Evolutionary conservation across 2,888 invertebrate genomes (phyloP), one percentile per base, ranked within the genome.

Genomic region (Psylliodes chrysocephalus): DNA sequence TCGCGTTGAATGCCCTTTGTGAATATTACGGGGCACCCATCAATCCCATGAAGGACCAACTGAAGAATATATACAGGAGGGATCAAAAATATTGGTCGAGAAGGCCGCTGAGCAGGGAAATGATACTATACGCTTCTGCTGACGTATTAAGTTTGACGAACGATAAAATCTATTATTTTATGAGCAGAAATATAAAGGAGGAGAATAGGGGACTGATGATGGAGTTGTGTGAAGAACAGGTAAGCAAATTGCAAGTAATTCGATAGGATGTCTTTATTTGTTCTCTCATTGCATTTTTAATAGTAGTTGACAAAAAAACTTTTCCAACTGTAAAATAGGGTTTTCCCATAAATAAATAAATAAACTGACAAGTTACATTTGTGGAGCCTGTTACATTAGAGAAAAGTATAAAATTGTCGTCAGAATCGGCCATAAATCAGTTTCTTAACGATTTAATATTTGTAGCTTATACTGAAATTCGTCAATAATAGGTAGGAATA

Each of bases 41-140:
- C 77, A 96, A 96, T 83, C 94, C 95, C 0, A 90, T 95, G 83
- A 97, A 95, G 80, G 95, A 96, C 79, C 94, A 94, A 78, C 82
- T 94, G 60, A 94, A 94, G 82, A 91, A 91, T 83, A 90, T 94
- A 38, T 94, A 94, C 79, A 86, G 92, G 35, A 86, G 91, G 71
- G 94, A 95, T 81, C 94, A 93, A 80, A 82, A 79, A 60, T 93
- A 91, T 78, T 96, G 96, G 96, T 92, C 94, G 3, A 87, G 94
- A 42, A 85, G 96, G 53, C 96, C 96, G 1, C 82, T 96, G 35
- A 91, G 93, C 19, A 89, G 94, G 63, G 95, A 96, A 77, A 96
- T 96, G 96, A 88, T 96, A 60, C 87, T 94, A 61, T 95, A 95
- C 82, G 93, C 95, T 6, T 93, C 94, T 7, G 92, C 93, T 30